Percentiles rank a stretch among this genome's conserved stretches.
Conservation (phyloP, 2,888 invertebrate genomes). For the Mechanitis messenoides region DNA sequence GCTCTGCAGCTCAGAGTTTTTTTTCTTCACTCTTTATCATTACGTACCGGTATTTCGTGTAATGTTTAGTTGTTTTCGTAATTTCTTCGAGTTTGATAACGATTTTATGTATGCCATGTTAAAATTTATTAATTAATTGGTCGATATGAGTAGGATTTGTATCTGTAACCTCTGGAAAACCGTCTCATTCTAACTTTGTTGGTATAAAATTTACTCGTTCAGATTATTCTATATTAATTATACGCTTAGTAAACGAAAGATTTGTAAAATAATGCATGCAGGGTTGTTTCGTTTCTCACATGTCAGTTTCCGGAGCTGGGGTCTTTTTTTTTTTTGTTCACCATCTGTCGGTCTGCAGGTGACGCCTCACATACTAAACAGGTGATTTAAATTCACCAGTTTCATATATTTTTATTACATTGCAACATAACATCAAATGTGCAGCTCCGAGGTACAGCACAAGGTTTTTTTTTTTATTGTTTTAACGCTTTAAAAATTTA, state of each 20-base stretch:
- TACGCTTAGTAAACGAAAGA: neutral
- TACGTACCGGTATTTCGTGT: constrained; percentile 18
- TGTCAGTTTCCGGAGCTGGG: constrained; percentile 41
- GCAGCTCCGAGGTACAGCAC: too few relatives aligned
- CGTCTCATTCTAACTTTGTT: too few relatives aligned
- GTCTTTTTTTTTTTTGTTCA: constrained; percentile 53
- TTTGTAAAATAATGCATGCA: constrained; percentile 14
- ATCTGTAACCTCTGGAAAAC: too few relatives aligned
- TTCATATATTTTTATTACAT: constrained; percentile 21
- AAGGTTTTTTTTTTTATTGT: too few relatives aligned
- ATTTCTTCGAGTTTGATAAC: neutral
- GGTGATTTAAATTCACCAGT: constrained; percentile 64
- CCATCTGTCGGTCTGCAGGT: constrained; percentile 70
- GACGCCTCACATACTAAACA: constrained; percentile 68
- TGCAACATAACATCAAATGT: constrained; percentile 1
- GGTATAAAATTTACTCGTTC: too few relatives aligned
- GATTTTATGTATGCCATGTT: too few relatives aligned
- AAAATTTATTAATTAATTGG: too few relatives aligned
- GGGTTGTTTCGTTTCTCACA: constrained; percentile 31
- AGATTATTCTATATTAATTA: neutral
- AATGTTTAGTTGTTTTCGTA: constrained; percentile 13
- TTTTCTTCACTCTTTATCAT: constrained; percentile 32
- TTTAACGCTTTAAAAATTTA: too few relatives aligned
- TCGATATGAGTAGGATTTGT: too few relatives aligned
- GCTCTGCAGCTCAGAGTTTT: constrained; percentile 32